phyloP scores from a whole-genome alignment of 2,888 invertebrate genomes.

The Meta bourneti region DNA sequence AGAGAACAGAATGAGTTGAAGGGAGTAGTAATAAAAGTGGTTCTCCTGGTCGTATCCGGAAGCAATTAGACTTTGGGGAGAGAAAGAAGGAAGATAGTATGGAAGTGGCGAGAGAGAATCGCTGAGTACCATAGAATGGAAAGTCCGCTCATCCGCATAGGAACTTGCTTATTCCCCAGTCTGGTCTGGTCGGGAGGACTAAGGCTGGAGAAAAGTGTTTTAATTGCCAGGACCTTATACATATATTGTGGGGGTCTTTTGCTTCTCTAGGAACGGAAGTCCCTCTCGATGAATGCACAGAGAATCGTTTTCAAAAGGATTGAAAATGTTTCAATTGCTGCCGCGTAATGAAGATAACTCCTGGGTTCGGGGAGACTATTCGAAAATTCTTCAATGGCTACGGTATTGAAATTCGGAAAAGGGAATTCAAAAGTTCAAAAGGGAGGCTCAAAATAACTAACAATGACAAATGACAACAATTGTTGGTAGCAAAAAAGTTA shows the following conservation, averaged over 20 bases:
- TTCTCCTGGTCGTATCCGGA: constrained; percentile 41
- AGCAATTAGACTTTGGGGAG: constrained; percentile 46
- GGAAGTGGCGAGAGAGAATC: background rate
- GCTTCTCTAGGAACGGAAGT: constrained; percentile 14
- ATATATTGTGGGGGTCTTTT: constrained; percentile 33
- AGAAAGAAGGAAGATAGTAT: background rate
- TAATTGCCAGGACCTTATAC: constrained; percentile 27
- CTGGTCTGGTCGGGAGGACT: background rate
- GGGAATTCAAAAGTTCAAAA: background rate
- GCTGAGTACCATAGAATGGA: constrained; percentile 13
- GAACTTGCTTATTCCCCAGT: constrained; percentile 6
- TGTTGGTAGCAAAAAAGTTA: too few relatives aligned
- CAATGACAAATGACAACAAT: too few relatives aligned
- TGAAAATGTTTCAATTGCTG: constrained; percentile 26
- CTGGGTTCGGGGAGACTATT: background rate
- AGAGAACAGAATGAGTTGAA: background rate
- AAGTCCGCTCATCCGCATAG: background rate
- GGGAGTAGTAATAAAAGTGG: constrained; percentile 25
- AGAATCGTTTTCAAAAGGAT: constrained; percentile 19
- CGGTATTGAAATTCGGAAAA: background rate
- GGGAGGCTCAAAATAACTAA: background rate
- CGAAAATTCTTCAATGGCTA: too few relatives aligned
- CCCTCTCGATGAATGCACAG: background rate
- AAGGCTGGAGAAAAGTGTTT: constrained; percentile 28
- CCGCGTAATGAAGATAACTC: constrained; percentile 3